phyloP scores from a whole-genome alignment of 1,140 invertebrate species.

The Aphis craccivora region DNA sequence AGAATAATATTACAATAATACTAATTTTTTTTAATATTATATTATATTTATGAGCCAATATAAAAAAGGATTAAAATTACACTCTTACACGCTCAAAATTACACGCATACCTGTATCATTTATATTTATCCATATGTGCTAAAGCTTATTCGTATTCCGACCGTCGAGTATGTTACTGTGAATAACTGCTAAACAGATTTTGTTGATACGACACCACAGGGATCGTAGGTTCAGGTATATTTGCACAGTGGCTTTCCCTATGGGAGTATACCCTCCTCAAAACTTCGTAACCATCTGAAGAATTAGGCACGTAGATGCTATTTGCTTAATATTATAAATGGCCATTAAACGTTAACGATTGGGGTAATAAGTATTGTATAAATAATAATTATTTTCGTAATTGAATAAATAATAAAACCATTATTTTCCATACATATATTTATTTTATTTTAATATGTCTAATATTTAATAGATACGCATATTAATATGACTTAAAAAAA shows the following conservation, averaged over 20 bases:
- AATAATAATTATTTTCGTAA: neutral
- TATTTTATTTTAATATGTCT: neutral
- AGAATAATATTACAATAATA: neutral
- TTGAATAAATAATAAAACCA: neutral
- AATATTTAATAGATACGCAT: neutral
- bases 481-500: neutral
- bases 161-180: constrained; percentile 25
- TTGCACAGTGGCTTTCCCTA: neutral
- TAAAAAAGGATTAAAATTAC: neutral
- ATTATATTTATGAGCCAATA: neutral
- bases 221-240: constrained; percentile 36
- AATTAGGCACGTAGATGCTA: constrained; percentile 17
- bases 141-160: constrained; percentile 31
- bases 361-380: neutral
- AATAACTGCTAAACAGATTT: constrained; percentile 54
- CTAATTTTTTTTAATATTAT: too few relatives aligned
- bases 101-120: neutral
- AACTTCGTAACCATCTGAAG: constrained; percentile 30
- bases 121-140: neutral
- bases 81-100: neutral
- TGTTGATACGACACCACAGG: constrained; percentile 51
- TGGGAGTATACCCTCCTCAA: constrained; percentile 41
- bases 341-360: neutral
- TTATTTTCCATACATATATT: neutral
- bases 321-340: constrained; percentile 36